A percentile compares a stretch with the other conserved stretches of the same genome.
Evolutionary conservation across 1,140 invertebrate genomes (phyloP).

Genomic region (Cephus cinctus): DNA sequence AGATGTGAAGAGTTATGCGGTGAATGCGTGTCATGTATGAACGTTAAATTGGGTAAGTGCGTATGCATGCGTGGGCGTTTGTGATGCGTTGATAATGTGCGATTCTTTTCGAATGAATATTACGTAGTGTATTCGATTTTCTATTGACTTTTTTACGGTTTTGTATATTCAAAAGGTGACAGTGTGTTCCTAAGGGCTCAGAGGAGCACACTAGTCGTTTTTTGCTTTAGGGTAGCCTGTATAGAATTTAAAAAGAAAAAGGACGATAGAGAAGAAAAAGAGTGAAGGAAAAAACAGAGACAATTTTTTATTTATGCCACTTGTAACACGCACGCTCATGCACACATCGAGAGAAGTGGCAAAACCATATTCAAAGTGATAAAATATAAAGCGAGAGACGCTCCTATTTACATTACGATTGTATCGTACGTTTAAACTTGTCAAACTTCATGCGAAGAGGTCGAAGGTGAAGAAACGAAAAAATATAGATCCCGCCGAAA

Average conservation of each 20-base stretch:
- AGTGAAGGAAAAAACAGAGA: too few relatives aligned
- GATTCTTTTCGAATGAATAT: slow-evolving; percentile 27
- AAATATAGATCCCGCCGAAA: too few relatives aligned
- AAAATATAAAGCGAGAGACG: too few relatives aligned
- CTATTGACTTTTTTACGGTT: slow-evolving; percentile 39
- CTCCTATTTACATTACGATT: too few relatives aligned
- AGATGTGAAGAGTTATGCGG: too few relatives aligned
- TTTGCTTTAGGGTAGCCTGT: slow-evolving; percentile 28
- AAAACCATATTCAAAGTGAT: neutral
- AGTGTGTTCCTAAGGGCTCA: slow-evolving; percentile 24
- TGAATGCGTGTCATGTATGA: too few relatives aligned
- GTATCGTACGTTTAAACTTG: too few relatives aligned
- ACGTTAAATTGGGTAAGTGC: too few relatives aligned
- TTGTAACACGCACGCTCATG: slow-evolving; percentile 16
- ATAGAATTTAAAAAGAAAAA: slow-evolving; percentile 6
- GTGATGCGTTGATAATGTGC: too few relatives aligned
- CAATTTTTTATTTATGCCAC: slow-evolving; percentile 27
- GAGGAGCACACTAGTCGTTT: slow-evolving; percentile 18
- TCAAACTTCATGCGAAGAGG: too few relatives aligned
- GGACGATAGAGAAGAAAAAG: slow-evolving; percentile 15
- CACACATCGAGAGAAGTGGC: slow-evolving; percentile 7
- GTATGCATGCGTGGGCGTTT: too few relatives aligned
- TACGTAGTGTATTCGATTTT: slow-evolving; percentile 35
- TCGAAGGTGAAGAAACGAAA: too few relatives aligned
- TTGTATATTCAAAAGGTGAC: slow-evolving; percentile 28